Base-by-base conservation (phyloP, 2,888 invertebrate species). In the Ornithoptera priamus region DNA sequence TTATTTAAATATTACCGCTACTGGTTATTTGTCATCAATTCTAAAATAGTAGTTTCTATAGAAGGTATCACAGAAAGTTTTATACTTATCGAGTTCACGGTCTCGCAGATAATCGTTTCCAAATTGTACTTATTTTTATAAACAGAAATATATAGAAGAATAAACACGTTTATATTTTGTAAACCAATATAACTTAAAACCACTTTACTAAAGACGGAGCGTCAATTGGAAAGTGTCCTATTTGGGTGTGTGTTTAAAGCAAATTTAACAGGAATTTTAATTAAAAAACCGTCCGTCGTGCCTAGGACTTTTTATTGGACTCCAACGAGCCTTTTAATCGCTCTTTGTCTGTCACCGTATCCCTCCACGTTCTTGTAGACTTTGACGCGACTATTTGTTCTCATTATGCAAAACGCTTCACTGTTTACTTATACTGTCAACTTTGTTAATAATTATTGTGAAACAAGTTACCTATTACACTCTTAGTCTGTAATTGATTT, bases 301-400 rank as follows among this genome's bases (percentile, higher is more conserved):
- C 75, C 76, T 71, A 74, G 74, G 75, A 73, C 74, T 73, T 80
- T 82, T 82, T 81, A 82, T 80, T 78, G 79, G 75, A 79, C 69
- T 75, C 77, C 76, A 76, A 77, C 73, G 66, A 75, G 73, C 73
- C 71, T 75, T 75, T 75, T 73, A 75, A 74, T 71, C 72, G 68
- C 72, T 60, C 62, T 67, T 67, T 68, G 71, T 68, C 71, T 63
- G 68, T 67, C 66, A 65, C 57, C 39, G 59, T 61, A 65, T 68
- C 50, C 39, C 62, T 59, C 61, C 58, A 30, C 42, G 30, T 70
- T 62, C 57, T 50, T 72, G 65, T 68, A 53, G 68, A 65, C 71
- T 68, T 72, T 75, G 42, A 73, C 76, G 76, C 77, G 77, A 75
- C 85, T 82, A 85, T 86, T 85, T 81, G 78, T 86, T 84, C 85